Evolutionary conservation across 1,140 invertebrate species (phyloP), one percentile per base, ranked within the genome.

Genomic region (Hesperophylax magnus): DNA sequence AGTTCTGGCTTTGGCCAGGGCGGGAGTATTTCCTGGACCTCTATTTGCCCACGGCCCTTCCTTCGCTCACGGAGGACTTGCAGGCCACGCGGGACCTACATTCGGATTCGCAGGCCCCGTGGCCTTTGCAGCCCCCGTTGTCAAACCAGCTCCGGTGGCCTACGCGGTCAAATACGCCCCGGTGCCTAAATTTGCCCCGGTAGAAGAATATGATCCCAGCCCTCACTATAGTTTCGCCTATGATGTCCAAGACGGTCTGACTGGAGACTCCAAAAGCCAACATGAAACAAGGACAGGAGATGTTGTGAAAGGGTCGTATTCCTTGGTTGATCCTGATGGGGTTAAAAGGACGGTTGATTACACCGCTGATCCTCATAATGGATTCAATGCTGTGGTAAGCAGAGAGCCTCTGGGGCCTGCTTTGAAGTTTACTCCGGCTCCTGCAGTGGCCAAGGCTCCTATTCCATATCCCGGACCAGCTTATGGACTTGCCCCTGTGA

Each of bases 141-240:
- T 61, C 14, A 80, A 80, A 52, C 34, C 54, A n/a, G 80, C 80
- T 17, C 60, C 77, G 39, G 39, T 47, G 39, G 24, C 79, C 60
- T 15, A 6, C 77, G 15, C 15, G 63, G 7, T 47, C 9, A 47
- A 47, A 47, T 81, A 69, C 27, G 79, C 79, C 17, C 74, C 79
- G 14, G 47, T 72, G 14, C 24, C 67, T 61, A 79, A 79, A 61
- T 79, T 72, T 54, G 81, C 83, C 60, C 78, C 83, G 18, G 86
- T 87, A 4, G 91, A 91, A 75, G 90, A 91, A 34, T 92, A 92
- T 85, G 90, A 92, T 52, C 92, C 92, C 9, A 93, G 93, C 84
- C 93, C 93, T 27, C 93, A 93, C 80, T 94, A 94, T 87, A 92
- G 92, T 74, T 94, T 93, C 84, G 90, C 91, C 56, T 94, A 94